Evolutionary conservation across 2,888 invertebrate genomes (phyloP), one percentile per base, ranked within the genome.

Genomic region (Agrotis ipsilon): DNA sequence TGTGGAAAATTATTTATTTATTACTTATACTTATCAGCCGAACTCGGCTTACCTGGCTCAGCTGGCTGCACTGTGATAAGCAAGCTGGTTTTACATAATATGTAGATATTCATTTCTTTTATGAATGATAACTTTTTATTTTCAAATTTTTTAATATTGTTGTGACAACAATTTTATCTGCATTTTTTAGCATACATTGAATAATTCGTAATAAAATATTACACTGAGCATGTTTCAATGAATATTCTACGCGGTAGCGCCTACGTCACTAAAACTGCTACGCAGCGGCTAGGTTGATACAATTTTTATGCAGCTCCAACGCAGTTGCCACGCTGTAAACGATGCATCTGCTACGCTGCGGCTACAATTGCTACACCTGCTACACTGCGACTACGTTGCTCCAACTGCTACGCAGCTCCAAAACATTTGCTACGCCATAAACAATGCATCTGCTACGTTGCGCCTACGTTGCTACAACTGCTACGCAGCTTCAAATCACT

Each of bases 1-100:
- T 68, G 32, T 18, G 16, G 18, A 18, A 21, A 14, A 72, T 60
- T 39, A 39, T 39, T 60, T 51, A 78, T 75, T 51, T 55, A 72
- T 55, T 51, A 21, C 19, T 32, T 49, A 54, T 19, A 18, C 24
- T 49, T 60, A 52, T 65, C 54, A 58, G 16, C 6, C 6, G 19
- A 21, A 9, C 14, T 48, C 16, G 16, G 21, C 16, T 21, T 55
- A 32, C 64, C 43, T 58, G 39, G 39, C 39, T 39, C 39, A 39
- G 32, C 32, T n/a, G 46, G n/a, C 46, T 62, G 43, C 14, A 60
- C 14, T 16, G 9, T 21, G 65, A 65, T 79, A 79, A 58, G 27
- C 64, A 55, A 70, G 13, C 55, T 48, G 24, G 39, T 48, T 54
- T 63, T 78, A 63, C 54, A 24, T 75, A 60, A 61, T 45, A 11